These are phyloP conservation scores for Tragelaphus scriptus DNA, from an alignment of 2,113 vertebrate genomes.

Conservation along the genomic window DNA sequence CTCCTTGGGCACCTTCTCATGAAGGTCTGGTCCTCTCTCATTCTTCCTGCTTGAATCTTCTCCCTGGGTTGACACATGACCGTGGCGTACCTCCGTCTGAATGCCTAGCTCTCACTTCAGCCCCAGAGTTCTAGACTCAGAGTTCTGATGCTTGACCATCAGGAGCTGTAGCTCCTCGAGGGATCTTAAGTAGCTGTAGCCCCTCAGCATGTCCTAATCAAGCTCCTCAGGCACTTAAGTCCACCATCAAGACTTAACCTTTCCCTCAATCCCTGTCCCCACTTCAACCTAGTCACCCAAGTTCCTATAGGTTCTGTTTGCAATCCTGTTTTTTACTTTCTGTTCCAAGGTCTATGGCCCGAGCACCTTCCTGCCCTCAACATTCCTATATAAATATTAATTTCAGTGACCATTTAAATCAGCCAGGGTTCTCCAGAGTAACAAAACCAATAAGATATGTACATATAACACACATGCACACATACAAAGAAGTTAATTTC, in stretches of 20 bases:
- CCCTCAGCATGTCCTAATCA: not conserved
- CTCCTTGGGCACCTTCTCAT: not conserved
- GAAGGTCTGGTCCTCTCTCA: not conserved
- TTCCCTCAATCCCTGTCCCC: not conserved
- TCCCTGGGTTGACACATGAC: accelerated
- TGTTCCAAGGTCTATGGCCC: not conserved
- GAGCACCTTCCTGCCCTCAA: not conserved
- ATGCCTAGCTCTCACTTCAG: not conserved
- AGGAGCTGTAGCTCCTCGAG: too few species aligned
- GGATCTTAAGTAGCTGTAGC: too few species aligned
- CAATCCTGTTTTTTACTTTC: not conserved
- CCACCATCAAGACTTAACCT: not conserved
- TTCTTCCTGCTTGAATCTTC: not conserved
- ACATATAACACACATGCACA: not conserved
- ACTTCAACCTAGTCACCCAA: too few species aligned
- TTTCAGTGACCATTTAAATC: not conserved
- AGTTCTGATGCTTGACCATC: not conserved
- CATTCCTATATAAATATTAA: not conserved
- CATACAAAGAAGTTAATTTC: not conserved
- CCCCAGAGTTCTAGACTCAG: not conserved
- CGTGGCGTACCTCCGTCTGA: too few species aligned
- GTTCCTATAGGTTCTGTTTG: not conserved
- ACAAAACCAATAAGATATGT: not conserved
- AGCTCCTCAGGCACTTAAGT: not conserved
- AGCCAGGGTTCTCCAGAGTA: not conserved